Percentiles rank a stretch among this genome's conserved stretches.
Conservation (phyloP, 2,888 invertebrate species). For the Empis livida region DNA sequence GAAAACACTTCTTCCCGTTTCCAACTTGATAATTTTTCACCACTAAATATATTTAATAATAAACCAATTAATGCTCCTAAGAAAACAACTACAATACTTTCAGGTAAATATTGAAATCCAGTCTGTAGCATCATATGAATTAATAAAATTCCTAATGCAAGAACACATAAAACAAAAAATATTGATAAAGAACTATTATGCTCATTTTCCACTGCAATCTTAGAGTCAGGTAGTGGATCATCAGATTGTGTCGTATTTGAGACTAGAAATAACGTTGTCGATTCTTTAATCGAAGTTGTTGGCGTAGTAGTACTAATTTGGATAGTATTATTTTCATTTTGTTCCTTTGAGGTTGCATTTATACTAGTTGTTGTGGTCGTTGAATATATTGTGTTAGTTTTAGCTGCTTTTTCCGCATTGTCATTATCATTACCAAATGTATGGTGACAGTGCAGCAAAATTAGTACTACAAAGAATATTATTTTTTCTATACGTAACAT, state of each 20-base stretch:
- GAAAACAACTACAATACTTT: constrained; percentile 94
- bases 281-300: not conserved
- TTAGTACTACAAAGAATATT: too few relatives aligned
- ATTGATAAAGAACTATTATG: constrained; percentile 94
- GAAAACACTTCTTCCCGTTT: constrained; percentile 96
- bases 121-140: constrained; percentile 93
- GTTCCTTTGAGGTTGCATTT: too few relatives aligned
- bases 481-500: too few relatives aligned
- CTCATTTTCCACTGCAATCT: constrained; percentile 79
- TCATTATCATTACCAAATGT: too few relatives aligned
- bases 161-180: constrained; percentile 91
- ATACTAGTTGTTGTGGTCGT: too few relatives aligned
- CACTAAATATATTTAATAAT: constrained; percentile 77
- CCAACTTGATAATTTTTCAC: constrained; percentile 81
- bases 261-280: not conserved
- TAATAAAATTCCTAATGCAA: constrained; percentile 85
- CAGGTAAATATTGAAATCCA: constrained; percentile 92
- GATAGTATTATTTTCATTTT: too few relatives aligned
- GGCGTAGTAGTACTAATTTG: not conserved
- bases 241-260: constrained; percentile 10
- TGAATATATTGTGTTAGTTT: too few relatives aligned
- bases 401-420: too few relatives aligned
- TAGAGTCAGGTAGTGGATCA: constrained; percentile 66
- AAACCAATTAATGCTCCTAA: constrained; percentile 88
- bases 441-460: too few relatives aligned